A percentile compares a stretch with the other conserved stretches of the same genome.
phyloP scores from a whole-genome alignment of 2,113 vertebrate genomes.

The Megalops atlanticus region DNA sequence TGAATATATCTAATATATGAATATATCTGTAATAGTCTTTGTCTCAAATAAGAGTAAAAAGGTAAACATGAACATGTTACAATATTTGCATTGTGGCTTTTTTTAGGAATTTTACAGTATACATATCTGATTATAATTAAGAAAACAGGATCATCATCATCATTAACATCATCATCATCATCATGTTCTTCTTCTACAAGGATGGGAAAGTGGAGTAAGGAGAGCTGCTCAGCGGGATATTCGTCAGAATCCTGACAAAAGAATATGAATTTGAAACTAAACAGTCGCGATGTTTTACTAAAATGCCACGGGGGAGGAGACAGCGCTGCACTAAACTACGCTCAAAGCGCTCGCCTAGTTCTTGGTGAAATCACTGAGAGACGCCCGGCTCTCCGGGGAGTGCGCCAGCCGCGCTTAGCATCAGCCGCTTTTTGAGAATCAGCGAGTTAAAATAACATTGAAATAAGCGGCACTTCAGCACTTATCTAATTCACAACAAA shows the following conservation, averaged over 20 bases:
- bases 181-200: background rate
- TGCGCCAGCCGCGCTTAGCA: slow-evolving; percentile 54
- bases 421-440: slow-evolving; percentile 64
- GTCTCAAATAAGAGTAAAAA: no score
- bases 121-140: no score
- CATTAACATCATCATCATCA: background rate
- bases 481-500: slow-evolving; percentile 83
- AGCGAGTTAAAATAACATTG: slow-evolving; percentile 74
- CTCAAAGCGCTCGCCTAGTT: slow-evolving; percentile 37
- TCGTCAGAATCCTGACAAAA: no score
- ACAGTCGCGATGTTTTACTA: no score
- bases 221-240: no score
- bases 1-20: no score
- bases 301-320: slow-evolving; percentile 12
- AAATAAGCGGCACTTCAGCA: slow-evolving; percentile 76
- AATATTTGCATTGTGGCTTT: no score
- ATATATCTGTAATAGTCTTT: no score
- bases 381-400: slow-evolving; percentile 54
- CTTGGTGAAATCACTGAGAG: slow-evolving; percentile 33
- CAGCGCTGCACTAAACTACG: slow-evolving; percentile 26
- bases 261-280: no score
- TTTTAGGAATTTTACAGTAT: background rate
- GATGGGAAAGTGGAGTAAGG: no score
- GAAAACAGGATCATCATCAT: no score
- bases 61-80: no score